Base-by-base conservation (phyloP, 2,888 invertebrate species). In the Adelognathus sp. region DNA sequence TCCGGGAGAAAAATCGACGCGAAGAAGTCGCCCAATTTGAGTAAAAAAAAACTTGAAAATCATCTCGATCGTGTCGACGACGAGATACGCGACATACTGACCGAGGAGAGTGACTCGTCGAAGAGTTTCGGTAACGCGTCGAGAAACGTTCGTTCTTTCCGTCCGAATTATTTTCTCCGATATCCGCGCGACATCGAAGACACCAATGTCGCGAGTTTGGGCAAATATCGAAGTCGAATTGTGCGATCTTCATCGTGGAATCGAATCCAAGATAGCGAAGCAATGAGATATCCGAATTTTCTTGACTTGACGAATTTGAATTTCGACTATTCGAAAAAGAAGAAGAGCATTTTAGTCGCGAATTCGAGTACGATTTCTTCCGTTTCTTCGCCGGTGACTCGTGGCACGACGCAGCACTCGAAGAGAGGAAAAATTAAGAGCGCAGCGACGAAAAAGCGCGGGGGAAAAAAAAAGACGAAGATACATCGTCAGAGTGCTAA, bases 11-110 rank as follows among this genome's bases (percentile, higher is more conserved):
- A 41, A 11, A 29, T 16, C 5, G 31, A 16, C 3, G 27, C 31
- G 14, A 71, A 76, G 41, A 74, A 70, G 11, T 52, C 69, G 1
- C 27, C 18, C 3, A 18, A 24, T 39, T 29, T 2, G 46, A 60
- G 9, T 18, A 80, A 83, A 82, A 83, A 82, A 83, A 79, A 82
- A 79, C 73, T 75, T 39, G 73, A 78, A 21, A 72, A 69, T 2
- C 72, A 81, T 31, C 36, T 80, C 11, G 78, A 82, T 29, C 61
- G 81, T 33, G 54, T 84, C 9, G 80, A 76, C 21, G 52, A 79
- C n/a, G 64, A 82, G 16, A 84, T 84, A 24, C 77, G 78, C 21
- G 54, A 80, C 16, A 83, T 83, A 63, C 66, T 84, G 41, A 80
- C 58, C 18, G 81, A 83, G n/a, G 81, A 84, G 50, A 81, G 63